Evolutionary conservation across 2,797 vertebrate genomes (phyloP), one percentile per base, ranked within the genome.

Genomic region (Gambelia wislizenii): DNA sequence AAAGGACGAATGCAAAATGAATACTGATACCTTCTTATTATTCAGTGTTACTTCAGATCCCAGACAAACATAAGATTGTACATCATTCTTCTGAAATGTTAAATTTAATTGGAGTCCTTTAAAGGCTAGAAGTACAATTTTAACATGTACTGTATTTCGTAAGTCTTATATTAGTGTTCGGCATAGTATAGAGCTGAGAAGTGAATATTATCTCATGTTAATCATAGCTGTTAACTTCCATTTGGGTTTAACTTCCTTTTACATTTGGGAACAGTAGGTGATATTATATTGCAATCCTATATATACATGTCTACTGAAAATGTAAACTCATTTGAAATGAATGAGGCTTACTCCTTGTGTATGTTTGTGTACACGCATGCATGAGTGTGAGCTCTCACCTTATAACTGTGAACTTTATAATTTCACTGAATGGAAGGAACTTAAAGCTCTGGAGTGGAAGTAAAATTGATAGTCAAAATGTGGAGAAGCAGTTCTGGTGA

Each of bases 401-500:
- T 36, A 42, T 77, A 78, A 56, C 42, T 47, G 33, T 78, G 33
- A 49, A 33, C 36, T 80, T 85, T 54, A 85, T 84, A 39, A 39
- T 93, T 72, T 89, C 87, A 90, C 87, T 87, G 89, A 86, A 83
- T 59, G 76, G 74, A 75, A 49, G n/a, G n/a, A n/a, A 91, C 79
- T 94, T 94, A 92, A 27, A 91, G 75, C 83, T 93, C 82, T 30
- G 30, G 16, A 0, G 4, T 74, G 89, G 67, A 75, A 87, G 78
- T 93, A 89, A 91, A 93, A 89, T 44, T 86, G 82, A 93, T 91
- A 83, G 85, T 89, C 86, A 27, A n/a, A 12, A 70, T 61, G 13
- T 39, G 77, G 59, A 88, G 64, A n/a, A 0, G 69, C 85, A 94
- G 85, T 90, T 83, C 47, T 49, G 64, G 78, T 1, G 88, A 93